Conservation (phyloP, 2,113 vertebrate species). For the Conger conger region DNA sequence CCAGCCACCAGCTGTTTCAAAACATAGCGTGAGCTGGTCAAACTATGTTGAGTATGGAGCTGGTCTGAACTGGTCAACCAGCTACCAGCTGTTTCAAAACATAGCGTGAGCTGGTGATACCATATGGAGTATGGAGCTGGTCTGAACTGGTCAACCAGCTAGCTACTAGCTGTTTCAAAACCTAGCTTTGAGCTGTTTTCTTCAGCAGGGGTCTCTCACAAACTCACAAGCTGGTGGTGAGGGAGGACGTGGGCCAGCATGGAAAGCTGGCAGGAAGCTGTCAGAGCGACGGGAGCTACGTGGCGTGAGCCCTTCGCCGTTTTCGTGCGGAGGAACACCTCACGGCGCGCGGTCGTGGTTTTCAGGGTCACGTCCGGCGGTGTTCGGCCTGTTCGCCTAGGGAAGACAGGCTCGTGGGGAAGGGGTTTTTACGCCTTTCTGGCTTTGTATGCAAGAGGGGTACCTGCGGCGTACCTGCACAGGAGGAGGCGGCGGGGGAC, state of each 20-base stretch:
- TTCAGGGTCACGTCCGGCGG: not conserved
- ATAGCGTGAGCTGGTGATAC: too few relatives aligned
- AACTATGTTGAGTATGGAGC: too few relatives aligned
- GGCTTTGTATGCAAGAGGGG: not conserved
- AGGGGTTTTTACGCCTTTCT: not conserved
- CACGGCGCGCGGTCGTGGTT: not conserved
- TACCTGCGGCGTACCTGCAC: not conserved
- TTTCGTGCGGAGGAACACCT: not conserved
- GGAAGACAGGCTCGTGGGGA: not conserved
- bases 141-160: too few relatives aligned
- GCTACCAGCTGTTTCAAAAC: too few relatives aligned
- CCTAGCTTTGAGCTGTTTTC: too few relatives aligned
- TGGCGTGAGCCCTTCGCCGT: not conserved
- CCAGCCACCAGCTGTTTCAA: too few relatives aligned
- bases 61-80: too few relatives aligned
- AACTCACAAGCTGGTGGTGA: constrained; percentile 29
- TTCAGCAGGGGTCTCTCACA: too few relatives aligned
- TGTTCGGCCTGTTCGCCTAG: not conserved
- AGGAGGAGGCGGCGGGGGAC: not conserved
- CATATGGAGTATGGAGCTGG: too few relatives aligned
- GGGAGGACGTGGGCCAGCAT: not conserved
- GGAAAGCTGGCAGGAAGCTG: not conserved
- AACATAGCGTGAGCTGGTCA: too few relatives aligned
- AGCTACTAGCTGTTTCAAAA: too few relatives aligned
- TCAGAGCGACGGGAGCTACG: not conserved